Conservation (phyloP, 1,140 invertebrate genomes). For the Apis florea region DNA sequence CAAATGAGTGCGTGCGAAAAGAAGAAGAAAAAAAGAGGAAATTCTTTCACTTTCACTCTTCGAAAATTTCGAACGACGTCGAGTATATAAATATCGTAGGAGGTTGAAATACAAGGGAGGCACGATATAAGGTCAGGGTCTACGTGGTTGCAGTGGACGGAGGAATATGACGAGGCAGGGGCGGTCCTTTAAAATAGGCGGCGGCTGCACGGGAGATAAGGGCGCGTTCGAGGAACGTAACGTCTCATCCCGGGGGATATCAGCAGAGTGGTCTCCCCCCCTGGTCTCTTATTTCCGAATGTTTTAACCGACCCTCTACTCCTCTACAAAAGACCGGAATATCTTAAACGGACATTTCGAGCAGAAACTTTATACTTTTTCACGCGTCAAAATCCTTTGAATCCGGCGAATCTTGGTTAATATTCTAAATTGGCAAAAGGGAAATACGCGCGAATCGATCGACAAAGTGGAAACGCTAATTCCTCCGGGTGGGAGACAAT, state of each 20-base stretch:
- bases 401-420: conserved; percentile 66
- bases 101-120: background rate
- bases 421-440: conserved; percentile 69
- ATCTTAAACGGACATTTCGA: conserved; percentile 77
- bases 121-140: background rate
- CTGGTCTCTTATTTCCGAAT: conserved; percentile 63
- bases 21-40: too few relatives aligned
- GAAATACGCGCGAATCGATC: background rate
- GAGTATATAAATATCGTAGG: background rate
- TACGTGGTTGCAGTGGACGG: conserved; percentile 16
- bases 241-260: conserved; percentile 76
- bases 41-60: background rate
- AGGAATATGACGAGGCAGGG: conserved; percentile 44
- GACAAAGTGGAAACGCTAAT: too few relatives aligned
- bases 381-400: conserved; percentile 43
- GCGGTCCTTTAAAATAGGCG: conserved; percentile 19
- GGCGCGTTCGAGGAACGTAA: conserved; percentile 64
- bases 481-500: too few relatives aligned
- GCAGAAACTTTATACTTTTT: conserved; percentile 73
- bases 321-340: conserved; percentile 72
- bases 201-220: conserved; percentile 71
- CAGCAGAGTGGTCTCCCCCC: conserved; percentile 70
- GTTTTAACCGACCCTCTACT: conserved; percentile 67
- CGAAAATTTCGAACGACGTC: background rate
- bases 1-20: too few relatives aligned